These are phyloP conservation scores for Otolemur garnettii DNA, from an alignment of 2,113 vertebrate species.

Conservation along the genomic window DNA sequence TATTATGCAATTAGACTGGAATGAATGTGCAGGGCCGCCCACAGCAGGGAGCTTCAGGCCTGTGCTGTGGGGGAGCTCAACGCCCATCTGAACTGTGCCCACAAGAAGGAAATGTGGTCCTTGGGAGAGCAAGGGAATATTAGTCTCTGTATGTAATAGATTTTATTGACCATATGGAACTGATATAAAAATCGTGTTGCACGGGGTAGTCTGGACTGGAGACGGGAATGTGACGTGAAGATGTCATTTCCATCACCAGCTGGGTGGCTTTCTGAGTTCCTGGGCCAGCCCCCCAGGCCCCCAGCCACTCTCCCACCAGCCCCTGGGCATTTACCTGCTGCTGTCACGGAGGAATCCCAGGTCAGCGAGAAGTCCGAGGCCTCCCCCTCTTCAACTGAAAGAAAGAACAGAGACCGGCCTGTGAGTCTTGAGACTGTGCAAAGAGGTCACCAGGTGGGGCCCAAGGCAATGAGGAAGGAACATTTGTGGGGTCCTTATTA, in stretches of 20 bases:
- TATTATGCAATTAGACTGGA: conserved; percentile 84
- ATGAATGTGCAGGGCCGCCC: conserved; percentile 77
- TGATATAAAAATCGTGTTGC: conserved; percentile 89
- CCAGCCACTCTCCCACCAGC: conserved; percentile 24
- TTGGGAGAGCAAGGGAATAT: conserved; percentile 81
- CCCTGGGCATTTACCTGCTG: conserved; percentile 91
- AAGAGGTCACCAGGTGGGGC: not conserved
- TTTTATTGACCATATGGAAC: conserved; percentile 93
- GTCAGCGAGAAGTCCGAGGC: conserved; percentile 94
- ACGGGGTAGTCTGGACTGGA: conserved; percentile 85
- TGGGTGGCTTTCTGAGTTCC: conserved; percentile 83
- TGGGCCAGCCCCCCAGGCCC: not conserved
- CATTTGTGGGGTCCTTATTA: not conserved
- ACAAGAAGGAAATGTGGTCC: conserved; percentile 83
- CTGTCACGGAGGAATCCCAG: conserved; percentile 94
- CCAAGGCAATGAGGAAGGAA: not conserved
- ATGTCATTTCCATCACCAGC: conserved; percentile 81
- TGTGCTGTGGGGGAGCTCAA: conserved; percentile 71
- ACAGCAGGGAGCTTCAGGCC: conserved; percentile 76
- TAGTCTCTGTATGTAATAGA: conserved; percentile 86
- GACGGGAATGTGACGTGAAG: conserved; percentile 86
- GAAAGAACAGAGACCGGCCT: conserved; percentile 82
- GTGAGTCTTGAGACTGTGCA: conserved; percentile 70
- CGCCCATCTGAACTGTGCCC: conserved; percentile 80
- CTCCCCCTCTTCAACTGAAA: conserved; percentile 96